Conservation (phyloP, 2,797 vertebrate species). For the Cygnus olor region DNA sequence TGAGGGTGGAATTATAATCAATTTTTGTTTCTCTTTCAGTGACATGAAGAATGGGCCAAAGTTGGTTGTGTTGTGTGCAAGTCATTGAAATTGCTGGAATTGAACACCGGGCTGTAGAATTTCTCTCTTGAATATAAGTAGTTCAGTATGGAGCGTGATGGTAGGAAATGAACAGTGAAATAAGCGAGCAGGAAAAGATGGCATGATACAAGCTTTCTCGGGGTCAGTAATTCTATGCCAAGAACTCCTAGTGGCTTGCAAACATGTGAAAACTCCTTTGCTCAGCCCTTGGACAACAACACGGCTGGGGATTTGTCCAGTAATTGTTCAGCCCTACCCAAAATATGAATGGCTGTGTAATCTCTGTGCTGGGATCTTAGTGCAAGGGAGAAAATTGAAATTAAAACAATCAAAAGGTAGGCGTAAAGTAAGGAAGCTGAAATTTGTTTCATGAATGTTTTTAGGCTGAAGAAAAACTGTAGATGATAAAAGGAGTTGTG, state of each 20-base stretch:
- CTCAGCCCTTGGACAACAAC: not conserved
- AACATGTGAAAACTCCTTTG: not conserved
- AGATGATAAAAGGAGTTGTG: not conserved
- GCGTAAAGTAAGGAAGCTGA: not conserved
- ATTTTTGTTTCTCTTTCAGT: not conserved
- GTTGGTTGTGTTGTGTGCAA: not conserved
- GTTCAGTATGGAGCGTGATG: not conserved
- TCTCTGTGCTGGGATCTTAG: not conserved
- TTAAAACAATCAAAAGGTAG: not conserved
- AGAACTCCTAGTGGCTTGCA: not conserved
- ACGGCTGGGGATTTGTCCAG: not conserved
- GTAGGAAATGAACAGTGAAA: not conserved
- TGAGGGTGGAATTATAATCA: not conserved
- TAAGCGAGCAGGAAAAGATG: not conserved
- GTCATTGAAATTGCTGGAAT: not conserved
- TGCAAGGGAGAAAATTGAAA: not conserved
- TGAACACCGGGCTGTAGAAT: not conserved
- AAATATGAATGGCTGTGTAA: not conserved
- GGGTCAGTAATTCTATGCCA: not conserved
- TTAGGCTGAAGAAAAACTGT: not conserved
- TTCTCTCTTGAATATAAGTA: not conserved
- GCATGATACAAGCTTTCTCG: not conserved
- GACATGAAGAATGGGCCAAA: not conserved
- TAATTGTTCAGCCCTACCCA: not conserved
- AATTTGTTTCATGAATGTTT: not conserved